Conservation (phyloP, 2,113 vertebrate species). For the Haemorhous mexicanus region DNA sequence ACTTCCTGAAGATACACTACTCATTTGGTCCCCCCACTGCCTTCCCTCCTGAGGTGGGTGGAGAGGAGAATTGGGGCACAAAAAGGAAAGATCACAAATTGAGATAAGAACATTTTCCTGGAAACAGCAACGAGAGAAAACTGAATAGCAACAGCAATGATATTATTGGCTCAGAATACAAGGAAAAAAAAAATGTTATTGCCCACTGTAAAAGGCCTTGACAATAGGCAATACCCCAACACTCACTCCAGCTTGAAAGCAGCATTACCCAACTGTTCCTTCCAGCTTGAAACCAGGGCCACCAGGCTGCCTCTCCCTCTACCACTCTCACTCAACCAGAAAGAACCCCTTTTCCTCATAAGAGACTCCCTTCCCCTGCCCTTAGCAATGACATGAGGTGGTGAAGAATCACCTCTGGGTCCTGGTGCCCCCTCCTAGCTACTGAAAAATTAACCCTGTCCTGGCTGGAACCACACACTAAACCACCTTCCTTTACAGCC, state of each 20-base stretch:
- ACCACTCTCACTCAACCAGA: background rate
- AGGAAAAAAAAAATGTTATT: background rate
- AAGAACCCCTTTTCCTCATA: background rate
- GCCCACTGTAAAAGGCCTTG: fast-evolving
- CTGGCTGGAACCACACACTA: background rate
- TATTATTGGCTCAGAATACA: background rate
- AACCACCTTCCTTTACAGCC: background rate
- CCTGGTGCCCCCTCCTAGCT: background rate
- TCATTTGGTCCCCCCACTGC: fast-evolving
- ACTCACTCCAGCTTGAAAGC: background rate
- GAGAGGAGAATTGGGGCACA: background rate
- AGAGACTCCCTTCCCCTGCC: background rate
- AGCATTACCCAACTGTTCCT: too few species aligned
- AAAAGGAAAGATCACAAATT: background rate
- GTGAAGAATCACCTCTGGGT: background rate
- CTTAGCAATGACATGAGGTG: background rate
- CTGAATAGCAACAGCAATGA: background rate
- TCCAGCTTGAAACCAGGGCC: background rate
- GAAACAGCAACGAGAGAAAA: background rate
- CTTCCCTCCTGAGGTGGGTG: background rate
- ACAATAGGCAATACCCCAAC: background rate
- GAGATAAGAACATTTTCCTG: background rate
- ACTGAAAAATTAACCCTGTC: background rate
- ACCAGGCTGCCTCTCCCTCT: background rate
- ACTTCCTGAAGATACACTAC: fast-evolving